Evolutionary conservation across 2,797 vertebrate genomes (phyloP), one percentile per base, ranked within the genome.

Genomic region (Atherinosoma microstoma): DNA sequence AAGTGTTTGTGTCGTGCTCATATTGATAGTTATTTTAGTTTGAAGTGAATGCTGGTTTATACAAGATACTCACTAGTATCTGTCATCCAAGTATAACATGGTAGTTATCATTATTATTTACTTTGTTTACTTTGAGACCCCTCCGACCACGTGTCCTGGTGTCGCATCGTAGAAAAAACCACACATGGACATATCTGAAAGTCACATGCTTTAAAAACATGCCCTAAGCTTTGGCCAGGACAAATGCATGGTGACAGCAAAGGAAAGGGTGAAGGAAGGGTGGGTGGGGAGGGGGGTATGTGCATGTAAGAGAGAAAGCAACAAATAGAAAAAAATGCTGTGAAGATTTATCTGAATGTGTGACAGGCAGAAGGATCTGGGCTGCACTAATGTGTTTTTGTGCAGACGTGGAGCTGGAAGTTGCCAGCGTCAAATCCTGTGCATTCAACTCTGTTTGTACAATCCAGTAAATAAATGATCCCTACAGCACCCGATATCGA

Each of bases 231-330:
- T 34, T 6, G 10, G 20, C 59, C 13, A 18, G 32, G 36, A 76
- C 69, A 79, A 84, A 89, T 61, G 30, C 76, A 68, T 70, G 27
- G 27, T 35, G 82, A 75, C 83, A 86, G 76, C 70, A 62, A 73
- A 62, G 63, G 35, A 59, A 51, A 64, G 61, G 38, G 27, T 59
- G 64, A 68, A 6, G 1, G 36, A 12, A 32, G 38, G 38, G 38
- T 9, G 2, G 5, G 18, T 6, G n/a, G 22, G 18, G 16, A n/a
- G 49, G 70, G 63, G 27, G 38, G 27, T 54, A 6, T 59, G n/a
- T 24, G 47, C 2, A 12, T 9, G 35, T 4, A 40, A 22, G 4
- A 57, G 29, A 30, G 68, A 29, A 49, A 75, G 35, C 12, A 62
- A 65, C 13, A 38, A 45, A 54, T 13, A n/a, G n/a, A n/a, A n/a